phyloP scores from a whole-genome alignment of 1,140 invertebrate species.

The Aphidius ervi region DNA sequence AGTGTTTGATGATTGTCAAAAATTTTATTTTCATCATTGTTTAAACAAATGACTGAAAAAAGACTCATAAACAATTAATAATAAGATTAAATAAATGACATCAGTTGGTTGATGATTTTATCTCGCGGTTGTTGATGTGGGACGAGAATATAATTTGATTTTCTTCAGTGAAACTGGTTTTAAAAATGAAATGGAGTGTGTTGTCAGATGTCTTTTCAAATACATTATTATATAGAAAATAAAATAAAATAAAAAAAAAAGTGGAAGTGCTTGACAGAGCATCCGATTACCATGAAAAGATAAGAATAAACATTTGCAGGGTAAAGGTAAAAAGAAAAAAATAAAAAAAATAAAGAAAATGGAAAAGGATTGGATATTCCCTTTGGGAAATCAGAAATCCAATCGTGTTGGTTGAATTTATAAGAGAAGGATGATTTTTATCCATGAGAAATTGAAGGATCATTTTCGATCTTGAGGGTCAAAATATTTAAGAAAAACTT shows the following conservation, averaged over 20 bases:
- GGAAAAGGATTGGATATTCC: background rate
- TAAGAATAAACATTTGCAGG: constrained; percentile 4
- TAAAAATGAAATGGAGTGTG: no score
- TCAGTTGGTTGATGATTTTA: no score
- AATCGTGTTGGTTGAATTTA: background rate
- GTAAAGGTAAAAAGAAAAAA: background rate
- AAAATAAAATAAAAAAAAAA: background rate
- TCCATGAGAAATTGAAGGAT: background rate
- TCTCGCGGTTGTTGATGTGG: no score
- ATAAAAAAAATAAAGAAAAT: no score
- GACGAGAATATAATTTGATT: background rate
- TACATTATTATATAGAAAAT: background rate
- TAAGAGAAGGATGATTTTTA: background rate
- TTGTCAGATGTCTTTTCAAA: background rate
- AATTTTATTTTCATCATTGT: no score
- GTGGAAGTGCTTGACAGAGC: background rate
- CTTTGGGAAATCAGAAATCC: constrained; percentile 12
- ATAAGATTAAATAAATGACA: no score
- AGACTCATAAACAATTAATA: no score
- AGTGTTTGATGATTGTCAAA: no score
- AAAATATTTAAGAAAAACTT: no score
- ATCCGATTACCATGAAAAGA: background rate
- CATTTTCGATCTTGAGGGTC: background rate
- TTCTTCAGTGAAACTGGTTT: background rate
- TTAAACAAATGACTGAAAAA: no score